Base-by-base conservation (phyloP, 2,113 vertebrate genomes). In the Nothocercus nigrocapillus region DNA sequence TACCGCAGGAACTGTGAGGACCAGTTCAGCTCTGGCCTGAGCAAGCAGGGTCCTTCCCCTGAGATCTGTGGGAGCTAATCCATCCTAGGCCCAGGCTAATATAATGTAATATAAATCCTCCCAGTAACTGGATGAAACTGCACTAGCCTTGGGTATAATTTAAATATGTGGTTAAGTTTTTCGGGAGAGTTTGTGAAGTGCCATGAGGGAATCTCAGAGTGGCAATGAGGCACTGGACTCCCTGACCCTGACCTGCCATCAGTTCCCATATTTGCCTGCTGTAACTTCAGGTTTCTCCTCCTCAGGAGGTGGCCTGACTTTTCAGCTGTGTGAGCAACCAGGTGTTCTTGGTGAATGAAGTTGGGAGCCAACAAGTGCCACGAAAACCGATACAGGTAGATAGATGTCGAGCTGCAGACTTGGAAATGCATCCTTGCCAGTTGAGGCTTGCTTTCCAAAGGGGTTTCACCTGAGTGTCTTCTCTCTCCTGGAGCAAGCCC, bases 201-300 rank as follows among this genome's bases (percentile, higher is more conserved):
- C 16, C 44, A 13, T 58, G 72, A 17, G 20, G 72, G 72, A 93
- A 67, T 25, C 79, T 54, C 49, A 7, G 22, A 27, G 19, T 59
- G 19, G n/a, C 0, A 0, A 40, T 38, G 40, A 15, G 54, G 24
- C 18, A 13, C 53, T 80, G 68, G 34, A 78, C 44, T 86, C 44
- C 8, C 58, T 82, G 85, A 53, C 40, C 83, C 42, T 4, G 1
- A 93, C 74, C 61, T 89, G 54, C 8, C 72, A 4, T 27, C 61
- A 42, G 54, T 75, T 90, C 59, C 58, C 11, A 0, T 61, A 77
- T 61, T 75, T 88, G 38, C 58, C 67, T 51, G 28, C 18, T 63
- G 34, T 49, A 78, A 67, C 42, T 58, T 69, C 76, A 28, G 86
- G 58, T 28, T 28, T 93, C n/a, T 90, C 21, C 53, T 24, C 21